Base-by-base conservation (phyloP, 2,888 invertebrate species). In the Sinotaia quadrata region DNA sequence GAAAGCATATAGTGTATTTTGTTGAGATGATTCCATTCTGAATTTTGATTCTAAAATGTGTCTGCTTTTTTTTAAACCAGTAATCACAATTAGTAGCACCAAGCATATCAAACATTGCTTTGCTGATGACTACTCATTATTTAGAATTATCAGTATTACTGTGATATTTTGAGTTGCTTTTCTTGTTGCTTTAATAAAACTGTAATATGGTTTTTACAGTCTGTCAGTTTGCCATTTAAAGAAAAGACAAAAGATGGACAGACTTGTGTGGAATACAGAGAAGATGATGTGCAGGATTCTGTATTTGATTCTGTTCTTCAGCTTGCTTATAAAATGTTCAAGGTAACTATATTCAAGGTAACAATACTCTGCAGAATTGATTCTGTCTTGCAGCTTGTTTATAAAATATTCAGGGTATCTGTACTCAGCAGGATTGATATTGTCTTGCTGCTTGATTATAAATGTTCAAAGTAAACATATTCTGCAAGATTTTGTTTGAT, bases 281-380 rank as follows among this genome's bases (percentile, higher is more conserved):
- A 93, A 73, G 94, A 95, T 75, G 93, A 95, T 87, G 92, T 97
- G 0, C 93, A 94, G 76, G 94, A 93, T 84, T 91, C 91, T 77
- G 92, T 94, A 31, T 94, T 92, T 85, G 91, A 91, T 71, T 91
- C 93, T 8, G 90, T 94, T 36, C 88, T 95, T 1, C 90, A 91
- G 74, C 93, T 94, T 88, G 92, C 94, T 7, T 97, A 97, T 86
- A 91, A 92, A 78, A 94, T 94, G 92, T 97, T 95, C 69, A 85
- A 81, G 76, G 88, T 88, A 76, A 71, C 71, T 0, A 29, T 29
- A n/a, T 36, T 33, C 29, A 51, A 1, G n/a, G 41, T 41, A 12
- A 41, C 15, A 41, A 41, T 41, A 41, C 3, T 2, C n/a, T 18
- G 15, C 41, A 18, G 3, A 18, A n/a, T 41, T 3, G n/a, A 18